These are phyloP conservation scores for Apodemus agrarius DNA, from an alignment of 2,797 vertebrate species.

Conservation along the genomic window DNA sequence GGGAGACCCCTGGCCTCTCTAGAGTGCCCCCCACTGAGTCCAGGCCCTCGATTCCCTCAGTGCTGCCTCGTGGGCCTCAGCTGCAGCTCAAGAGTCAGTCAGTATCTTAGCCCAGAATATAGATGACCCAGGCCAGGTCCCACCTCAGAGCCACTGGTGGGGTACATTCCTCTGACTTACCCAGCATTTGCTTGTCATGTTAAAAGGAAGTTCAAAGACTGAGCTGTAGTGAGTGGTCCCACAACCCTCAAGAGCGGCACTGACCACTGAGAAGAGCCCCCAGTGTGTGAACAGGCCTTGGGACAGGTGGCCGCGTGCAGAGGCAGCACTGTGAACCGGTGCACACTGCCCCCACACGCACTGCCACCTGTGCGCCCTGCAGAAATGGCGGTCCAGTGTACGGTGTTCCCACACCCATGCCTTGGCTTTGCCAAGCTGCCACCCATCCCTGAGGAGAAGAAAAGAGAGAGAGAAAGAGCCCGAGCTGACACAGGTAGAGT, in stretches of 20 bases:
- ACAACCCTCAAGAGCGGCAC: not conserved
- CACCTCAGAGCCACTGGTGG: not conserved
- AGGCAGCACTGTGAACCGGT: not conserved
- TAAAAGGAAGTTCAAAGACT: not conserved
- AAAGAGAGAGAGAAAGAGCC: not conserved
- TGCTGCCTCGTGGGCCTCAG: not conserved
- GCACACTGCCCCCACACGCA: not conserved
- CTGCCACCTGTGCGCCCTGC: not conserved
- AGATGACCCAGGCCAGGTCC: not conserved
- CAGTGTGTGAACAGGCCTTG: not conserved
- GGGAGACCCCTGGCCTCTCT: too few species aligned
- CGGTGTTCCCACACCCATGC: not conserved
- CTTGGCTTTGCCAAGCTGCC: not conserved
- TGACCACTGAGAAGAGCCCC: not conserved
- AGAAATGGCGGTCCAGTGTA: fast-evolving
- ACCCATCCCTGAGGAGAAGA: not conserved
- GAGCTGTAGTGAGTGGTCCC: fast-evolving
- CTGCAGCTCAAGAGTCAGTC: not conserved
- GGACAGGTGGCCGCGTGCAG: too few species aligned
- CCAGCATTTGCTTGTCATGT: not conserved
- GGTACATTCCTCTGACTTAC: not conserved
- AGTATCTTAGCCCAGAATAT: not conserved
- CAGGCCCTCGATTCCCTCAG: not conserved
- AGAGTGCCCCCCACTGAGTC: not conserved
- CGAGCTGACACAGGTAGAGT: not conserved